A percentile compares a stretch with the other conserved stretches of the same genome.
phyloP scores from a whole-genome alignment of 1,140 invertebrate species.

The Aphaenogaster floridana region DNA sequence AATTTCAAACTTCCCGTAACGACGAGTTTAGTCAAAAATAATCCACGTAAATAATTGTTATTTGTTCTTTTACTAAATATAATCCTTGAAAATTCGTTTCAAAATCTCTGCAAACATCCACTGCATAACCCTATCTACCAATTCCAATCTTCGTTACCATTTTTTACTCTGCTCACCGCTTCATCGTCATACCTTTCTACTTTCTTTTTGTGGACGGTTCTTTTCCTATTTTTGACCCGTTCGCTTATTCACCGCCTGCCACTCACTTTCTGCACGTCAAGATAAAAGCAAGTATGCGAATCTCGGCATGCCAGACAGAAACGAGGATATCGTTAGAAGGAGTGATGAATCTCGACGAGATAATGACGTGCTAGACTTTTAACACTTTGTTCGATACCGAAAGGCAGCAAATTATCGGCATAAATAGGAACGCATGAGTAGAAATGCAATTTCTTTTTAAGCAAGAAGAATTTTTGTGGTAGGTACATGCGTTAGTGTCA shows the following conservation, averaged over 20 bases:
- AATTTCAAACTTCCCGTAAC: not conserved
- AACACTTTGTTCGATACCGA: slow-evolving; percentile 9
- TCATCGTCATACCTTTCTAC: not conserved
- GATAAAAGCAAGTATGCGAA: slow-evolving; percentile 50
- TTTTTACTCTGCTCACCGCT: not conserved
- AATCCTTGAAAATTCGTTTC: not conserved
- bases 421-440: not conserved
- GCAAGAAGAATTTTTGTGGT: not conserved
- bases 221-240: slow-evolving; percentile 62
- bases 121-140: slow-evolving; percentile 8
- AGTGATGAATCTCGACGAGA: slow-evolving; percentile 49
- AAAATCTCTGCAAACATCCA: slow-evolving; percentile 35
- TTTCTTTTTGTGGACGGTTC: slow-evolving; percentile 16
- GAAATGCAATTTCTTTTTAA: not conserved
- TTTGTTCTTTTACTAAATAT: slow-evolving; percentile 43
- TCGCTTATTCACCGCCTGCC: slow-evolving; percentile 52
- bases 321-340: slow-evolving; percentile 50
- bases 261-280: slow-evolving; percentile 55
- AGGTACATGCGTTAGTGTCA: not conserved
- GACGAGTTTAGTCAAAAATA: not conserved
- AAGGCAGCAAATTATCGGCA: slow-evolving; percentile 55
- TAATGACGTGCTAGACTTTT: slow-evolving; percentile 64
- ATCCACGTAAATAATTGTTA: slow-evolving; percentile 24
- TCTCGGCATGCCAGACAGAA: slow-evolving; percentile 3
- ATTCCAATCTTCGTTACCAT: slow-evolving; percentile 12